Base-by-base conservation (phyloP, 2,888 invertebrate genomes). In the Philopedon plagiatum region DNA sequence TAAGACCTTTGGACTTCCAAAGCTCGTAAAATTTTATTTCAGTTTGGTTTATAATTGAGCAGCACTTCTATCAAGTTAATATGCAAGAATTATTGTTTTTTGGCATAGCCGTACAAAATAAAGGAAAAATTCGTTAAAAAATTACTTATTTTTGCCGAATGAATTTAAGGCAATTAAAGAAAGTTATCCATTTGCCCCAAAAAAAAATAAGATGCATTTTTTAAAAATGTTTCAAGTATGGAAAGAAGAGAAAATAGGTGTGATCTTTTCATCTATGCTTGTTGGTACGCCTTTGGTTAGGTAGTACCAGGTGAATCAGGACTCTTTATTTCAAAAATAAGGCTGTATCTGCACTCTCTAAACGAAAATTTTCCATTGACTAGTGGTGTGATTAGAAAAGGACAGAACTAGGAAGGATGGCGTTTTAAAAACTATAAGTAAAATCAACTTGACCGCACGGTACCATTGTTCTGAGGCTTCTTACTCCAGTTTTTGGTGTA, bases 11-110 rank as follows among this genome's bases (percentile, higher is more conserved):
- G 49, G 26, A 11, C 49, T 13, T 15, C 3, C 9, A 29, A 37
- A 37, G n/a, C 29, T 18, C 51, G 9, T 54, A 29, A 54, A 54
- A 29, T 54, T 54, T 29, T 54, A 26, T 26, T 51, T 7, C 29
- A 15, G 7, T 18, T 7, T 26, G 26, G 29, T 29, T 15, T 7
- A 26, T 13, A 51, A 13, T 8, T 11, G 44, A 8, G 21, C 21
- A 46, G 11, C 21, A 11, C 3, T 23, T 29, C 29, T 54, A 54
- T 54, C 51, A 7, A 32, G 1, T 13, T 13, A 49, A 26, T 13
- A 18, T 13, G n/a, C 26, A 54, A 26, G 15, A 29, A 8, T 26
- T 29, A 54, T 29, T 26, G 9, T 18, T 54, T 54, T n/a, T 15
- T 1, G 7, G 13, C 51, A 51, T 51, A 13, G 51, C 11, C 5